Base-by-base conservation (phyloP, 2,888 invertebrate species). In the Isoperla grammatica region DNA sequence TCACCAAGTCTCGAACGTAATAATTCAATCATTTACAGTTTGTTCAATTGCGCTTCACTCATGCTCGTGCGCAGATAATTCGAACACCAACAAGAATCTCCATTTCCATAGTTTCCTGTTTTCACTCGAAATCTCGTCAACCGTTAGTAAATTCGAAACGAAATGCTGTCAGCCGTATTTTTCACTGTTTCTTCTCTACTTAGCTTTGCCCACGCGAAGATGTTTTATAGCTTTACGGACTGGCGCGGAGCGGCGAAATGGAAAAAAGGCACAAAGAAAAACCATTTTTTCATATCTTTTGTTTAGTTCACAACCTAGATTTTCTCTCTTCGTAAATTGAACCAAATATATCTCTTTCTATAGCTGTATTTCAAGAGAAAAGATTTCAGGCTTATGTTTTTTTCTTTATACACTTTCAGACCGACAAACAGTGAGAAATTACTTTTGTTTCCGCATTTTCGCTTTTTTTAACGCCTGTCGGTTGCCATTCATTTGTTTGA, bases 141-240 rank as follows among this genome's bases (percentile, higher is more conserved):
- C 19, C 53, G 53, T 39, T 19, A 17, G 39, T 37, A 53, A 39
- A 39, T 11, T 15, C 20, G 57, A 23, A 17, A 59, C 53, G 54
- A 53, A 20, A 37, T 45, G 43, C 59, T 59, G 59, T 55, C 59
- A 59, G 23, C 37, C 59, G 19, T 43, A 59, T 53, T 55, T 59
- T 59, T 45, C 59, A 54, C 46, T 54, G 59, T 59, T 54, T 59
- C 39, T 59, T 59, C 39, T 54, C 39, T 45, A 55, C 46, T 59
- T 46, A 59, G 45, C 57, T n/a, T 35, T 42, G 46, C 19, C 39
- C 35, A 42, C 8, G 15, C 11, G 29, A 46, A 46, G 48, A 39
- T 48, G 35, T 39, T 53, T 53, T 53, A 53, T 39, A 37, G 53
- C 53, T 39, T 12, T 19, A 15, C 39, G 37, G 53, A 53, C 53